A percentile compares a stretch with the other conserved stretches of the same genome.
Evolutionary conservation across 2,888 invertebrate species (phyloP).

Genomic region (Polietes domitor): DNA sequence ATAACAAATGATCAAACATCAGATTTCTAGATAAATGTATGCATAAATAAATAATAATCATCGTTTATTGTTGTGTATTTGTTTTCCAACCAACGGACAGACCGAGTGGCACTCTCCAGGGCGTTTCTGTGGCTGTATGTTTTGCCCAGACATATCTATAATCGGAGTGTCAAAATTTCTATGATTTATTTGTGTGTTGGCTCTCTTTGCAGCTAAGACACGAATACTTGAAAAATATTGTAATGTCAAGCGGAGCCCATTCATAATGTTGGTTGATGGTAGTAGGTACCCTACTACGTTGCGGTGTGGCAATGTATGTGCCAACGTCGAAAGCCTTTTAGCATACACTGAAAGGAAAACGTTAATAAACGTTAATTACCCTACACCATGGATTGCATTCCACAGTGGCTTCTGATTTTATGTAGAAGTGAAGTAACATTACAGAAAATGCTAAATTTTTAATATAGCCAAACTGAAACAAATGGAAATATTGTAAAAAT

Average conservation of each 20-base stretch:
- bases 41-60: conserved; percentile 65
- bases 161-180: conserved; percentile 70
- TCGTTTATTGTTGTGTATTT: conserved; percentile 48
- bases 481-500: too few relatives aligned
- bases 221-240: conserved; percentile 49
- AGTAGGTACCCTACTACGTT: not conserved
- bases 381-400: too few relatives aligned
- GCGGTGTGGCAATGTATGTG: too few relatives aligned
- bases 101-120: conserved; percentile 40
- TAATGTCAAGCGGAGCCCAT: conserved; percentile 45
- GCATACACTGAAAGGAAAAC: too few relatives aligned
- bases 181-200: conserved; percentile 70
- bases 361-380: too few relatives aligned
- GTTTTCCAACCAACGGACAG: conserved; percentile 37
- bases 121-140: not conserved
- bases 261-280: conserved; percentile 20
- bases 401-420: too few relatives aligned
- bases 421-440: too few relatives aligned
- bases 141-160: conserved; percentile 60
- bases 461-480: too few relatives aligned
- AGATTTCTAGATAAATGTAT: conserved; percentile 52
- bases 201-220: conserved; percentile 32
- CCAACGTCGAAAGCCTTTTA: too few relatives aligned
- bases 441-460: too few relatives aligned
- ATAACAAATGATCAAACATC: conserved; percentile 65